Evolutionary conservation across 2,888 invertebrate species (phyloP), one percentile per base, ranked within the genome.

Genomic region (Caprella mutica): DNA sequence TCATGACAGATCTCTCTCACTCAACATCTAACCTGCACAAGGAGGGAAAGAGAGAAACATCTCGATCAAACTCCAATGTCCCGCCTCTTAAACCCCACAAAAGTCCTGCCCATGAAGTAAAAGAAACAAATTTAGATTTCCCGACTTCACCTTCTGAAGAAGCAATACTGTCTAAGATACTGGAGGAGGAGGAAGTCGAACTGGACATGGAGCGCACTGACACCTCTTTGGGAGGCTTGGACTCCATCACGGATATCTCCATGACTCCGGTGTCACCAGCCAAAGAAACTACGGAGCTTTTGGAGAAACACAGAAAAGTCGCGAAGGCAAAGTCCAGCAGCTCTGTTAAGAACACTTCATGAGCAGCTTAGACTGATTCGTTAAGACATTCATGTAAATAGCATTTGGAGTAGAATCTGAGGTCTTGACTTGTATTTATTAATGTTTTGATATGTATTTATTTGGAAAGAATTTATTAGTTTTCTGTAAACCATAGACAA

Each of bases 181-280:
- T 56, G 21, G 56, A 56, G n/a, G 56, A 56, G 51, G 56, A 56
- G 14, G 56, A 56, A 21, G 46, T 55, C 23, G 55, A 55, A 29
- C 26, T 42, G 9, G 55, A 55, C 23, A 44, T 46, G 6, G 55
- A 55, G n/a, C n/a, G n/a, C n/a, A n/a, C n/a, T n/a, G n/a, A n/a
- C 4, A 46, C 29, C 2, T 30, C 56, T 5, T 59, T 57, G 14
- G 63, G 59, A 29, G 57, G 59, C 26, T 23, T 59, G 3, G 63
- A 63, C 48, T 48, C 63, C 8, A 61, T 57, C 19, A 57, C 63
- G 21, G 55, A 56, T 55, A 56, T 56, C 24, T 59, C 59, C 42
- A 38, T 63, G 17, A 57, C 63, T 1, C 61, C 61, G n/a, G 58
- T 57, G 38, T 63, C 63, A 6, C 57, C 59, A n/a, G n/a, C n/a